Conservation (phyloP, 2,888 invertebrate species). For the Acholoe squamosa region DNA sequence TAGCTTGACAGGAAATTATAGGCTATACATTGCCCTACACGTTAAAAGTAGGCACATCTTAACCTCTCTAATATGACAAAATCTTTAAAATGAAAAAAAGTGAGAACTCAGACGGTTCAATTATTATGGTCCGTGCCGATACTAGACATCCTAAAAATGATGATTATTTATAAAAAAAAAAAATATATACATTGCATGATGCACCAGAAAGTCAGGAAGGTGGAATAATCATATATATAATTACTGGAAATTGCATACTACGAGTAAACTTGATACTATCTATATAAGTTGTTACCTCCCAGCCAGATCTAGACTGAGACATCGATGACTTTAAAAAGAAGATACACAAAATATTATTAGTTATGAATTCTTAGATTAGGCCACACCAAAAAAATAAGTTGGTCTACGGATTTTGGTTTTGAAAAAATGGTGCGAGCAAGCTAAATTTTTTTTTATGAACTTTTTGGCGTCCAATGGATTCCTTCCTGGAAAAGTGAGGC, state of each 20-base stretch:
- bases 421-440: too few relatives aligned
- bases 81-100: neutral
- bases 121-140: neutral
- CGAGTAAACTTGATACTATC: neutral
- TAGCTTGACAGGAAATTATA: too few relatives aligned
- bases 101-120: neutral
- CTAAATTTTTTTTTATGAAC: too few relatives aligned
- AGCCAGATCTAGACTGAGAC: constrained; percentile 53
- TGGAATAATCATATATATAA: neutral
- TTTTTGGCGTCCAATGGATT: too few relatives aligned
- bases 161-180: neutral
- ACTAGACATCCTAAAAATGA: neutral
- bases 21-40: too few relatives aligned
- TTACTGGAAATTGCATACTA: constrained; percentile 23
- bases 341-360: neutral
- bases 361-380: neutral
- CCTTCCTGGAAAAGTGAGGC: too few relatives aligned
- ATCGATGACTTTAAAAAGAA: constrained; percentile 29
- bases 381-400: too few relatives aligned
- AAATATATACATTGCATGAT: constrained; percentile 21
- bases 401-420: too few relatives aligned
- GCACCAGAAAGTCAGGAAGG: neutral
- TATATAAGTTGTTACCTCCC: constrained; percentile 38
- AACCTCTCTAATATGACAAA: too few relatives aligned
- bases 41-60: too few relatives aligned